Evolutionary conservation across 2,888 invertebrate species (phyloP).

Genomic region (Pollenia labialis): DNA sequence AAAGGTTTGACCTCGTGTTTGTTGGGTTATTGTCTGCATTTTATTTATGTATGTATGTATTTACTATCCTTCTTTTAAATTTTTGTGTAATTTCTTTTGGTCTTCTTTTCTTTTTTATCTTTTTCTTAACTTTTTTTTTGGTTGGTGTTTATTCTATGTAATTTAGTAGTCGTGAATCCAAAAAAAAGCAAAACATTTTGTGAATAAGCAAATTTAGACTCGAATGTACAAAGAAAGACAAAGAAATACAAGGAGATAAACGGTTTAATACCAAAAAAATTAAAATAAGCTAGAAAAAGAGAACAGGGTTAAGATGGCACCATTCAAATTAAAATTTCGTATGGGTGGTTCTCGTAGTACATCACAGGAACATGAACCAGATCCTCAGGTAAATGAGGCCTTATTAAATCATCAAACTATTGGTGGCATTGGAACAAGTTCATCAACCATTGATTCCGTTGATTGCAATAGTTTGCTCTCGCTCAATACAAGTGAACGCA

Average conservation of each 20-base stretch:
- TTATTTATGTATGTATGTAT: constrained; percentile 37
- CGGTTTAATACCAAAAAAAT: not conserved
- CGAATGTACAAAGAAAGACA: constrained; percentile 62
- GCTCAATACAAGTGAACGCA: constrained; percentile 81
- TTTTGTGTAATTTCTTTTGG: constrained; percentile 52
- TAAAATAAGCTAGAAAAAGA: not conserved
- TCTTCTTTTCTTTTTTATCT: constrained; percentile 59
- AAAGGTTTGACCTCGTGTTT: too few species aligned
- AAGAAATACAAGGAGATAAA: constrained; percentile 11
- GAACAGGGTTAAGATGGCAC: constrained; percentile 79
- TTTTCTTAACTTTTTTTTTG: constrained; percentile 59
- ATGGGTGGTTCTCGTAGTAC: constrained; percentile 84
- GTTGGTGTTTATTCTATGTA: constrained; percentile 69
- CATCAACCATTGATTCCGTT: constrained; percentile 83
- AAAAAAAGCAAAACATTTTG: constrained; percentile 44
- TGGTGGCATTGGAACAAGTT: constrained; percentile 82
- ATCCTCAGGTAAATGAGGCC: constrained; percentile 83
- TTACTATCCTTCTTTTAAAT: constrained; percentile 53
- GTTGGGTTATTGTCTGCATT: constrained; percentile 9
- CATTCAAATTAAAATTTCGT: constrained; percentile 84
- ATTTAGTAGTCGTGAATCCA: constrained; percentile 65
- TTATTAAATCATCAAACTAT: constrained; percentile 79
- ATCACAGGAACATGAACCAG: constrained; percentile 84
- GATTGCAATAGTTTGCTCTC: constrained; percentile 83
- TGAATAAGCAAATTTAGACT: constrained; percentile 47